Base-by-base conservation (phyloP, 2,888 invertebrate genomes). In the Spilosoma lubricipeda region DNA sequence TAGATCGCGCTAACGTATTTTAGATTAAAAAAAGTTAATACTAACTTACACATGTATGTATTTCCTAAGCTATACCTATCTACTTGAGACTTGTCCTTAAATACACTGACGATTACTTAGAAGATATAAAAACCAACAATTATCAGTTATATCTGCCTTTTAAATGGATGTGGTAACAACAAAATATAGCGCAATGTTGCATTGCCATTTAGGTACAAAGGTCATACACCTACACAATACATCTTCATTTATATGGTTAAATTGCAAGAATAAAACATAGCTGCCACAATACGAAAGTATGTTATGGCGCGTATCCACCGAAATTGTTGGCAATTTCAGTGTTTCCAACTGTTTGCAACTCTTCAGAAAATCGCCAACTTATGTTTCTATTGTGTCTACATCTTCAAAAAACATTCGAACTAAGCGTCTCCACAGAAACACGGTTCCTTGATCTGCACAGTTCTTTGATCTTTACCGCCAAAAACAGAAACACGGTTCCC, bases 211-310 rank as follows among this genome's bases (percentile, higher is more conserved):
- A 13, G n/a, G 23, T 30, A 33, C 48, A 71, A 65, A 71, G 71
- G 71, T 71, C 71, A 71, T 18, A 33, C 71, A 65, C 71, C 65
- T 48, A 71, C 71, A 64, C 63, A 42, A 64, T 48, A 45, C 30
- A 39, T 70, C 39, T 70, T 39, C 42, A 42, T 70, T 70, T 63
- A 23, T 42, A 63, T 63, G 30, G 42, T 39, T 27, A 63, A 63
- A 18, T 30, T 27, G 9, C 9, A 70, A 42, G 15, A 27, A 56
- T 0, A 59, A 9, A 52, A 36, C 4, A 52, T 33, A 23, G 13
- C 68, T 48, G 52, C 27, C 4, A 30, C 59, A 59, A 27, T 3
- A 59, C 9, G n/a, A 59, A 59, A 52, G 11, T 8, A 56, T 52
- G n/a, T 23, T 33, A 68, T 15, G n/a, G n/a, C n/a, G n/a, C n/a